Base-by-base conservation (phyloP, 2,113 vertebrate species). In the Australoheros scitulus region DNA sequence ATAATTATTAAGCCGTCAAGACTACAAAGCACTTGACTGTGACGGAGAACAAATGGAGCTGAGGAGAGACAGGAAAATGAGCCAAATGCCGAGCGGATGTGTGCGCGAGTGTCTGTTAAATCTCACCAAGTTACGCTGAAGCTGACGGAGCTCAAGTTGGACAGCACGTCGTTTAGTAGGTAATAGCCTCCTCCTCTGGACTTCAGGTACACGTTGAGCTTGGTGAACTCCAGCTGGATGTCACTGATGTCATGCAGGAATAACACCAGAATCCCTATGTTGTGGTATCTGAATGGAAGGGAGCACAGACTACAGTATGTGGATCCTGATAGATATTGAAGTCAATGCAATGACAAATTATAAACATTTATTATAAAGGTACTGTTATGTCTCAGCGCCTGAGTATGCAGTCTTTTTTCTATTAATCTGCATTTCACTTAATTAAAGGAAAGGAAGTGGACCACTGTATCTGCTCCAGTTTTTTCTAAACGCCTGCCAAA, bases 191-290 rank as follows among this genome's bases (percentile, higher is more conserved):
- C 97, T 0, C 96, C 97, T 0, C 97, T 94, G 88, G 95, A 96
- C 94, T 98, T 99, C 94, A 99, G 97, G 94, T 99, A 99, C 61
- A 99, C 88, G 2, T 99, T 99, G 90, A 99, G 95, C 92, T 99
- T 99, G 87, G 97, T 98, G 94, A 99, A 99, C 85, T 99, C 98
- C 81, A 99, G 94, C 95, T 96, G 97, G 26, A 99, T 95, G 0
- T 99, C 98, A 0, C 91, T 98, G 89, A 98, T 79, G 15, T 99
- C 98, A 0, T 99, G 98, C 50, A 99, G 97, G 93, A 99, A 99
- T 43, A 99, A 95, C 77, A 99, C 98, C 0, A 99, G 94, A 47
- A 99, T 92, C 20, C 98, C 98, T 29, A 99, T 96, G 15, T 97
- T 99, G 96, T 99, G 98, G 91, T 98, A 99, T 91, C 98, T 99